Base-by-base conservation (phyloP, 2,113 vertebrate genomes). In the Clupea harengus region DNA sequence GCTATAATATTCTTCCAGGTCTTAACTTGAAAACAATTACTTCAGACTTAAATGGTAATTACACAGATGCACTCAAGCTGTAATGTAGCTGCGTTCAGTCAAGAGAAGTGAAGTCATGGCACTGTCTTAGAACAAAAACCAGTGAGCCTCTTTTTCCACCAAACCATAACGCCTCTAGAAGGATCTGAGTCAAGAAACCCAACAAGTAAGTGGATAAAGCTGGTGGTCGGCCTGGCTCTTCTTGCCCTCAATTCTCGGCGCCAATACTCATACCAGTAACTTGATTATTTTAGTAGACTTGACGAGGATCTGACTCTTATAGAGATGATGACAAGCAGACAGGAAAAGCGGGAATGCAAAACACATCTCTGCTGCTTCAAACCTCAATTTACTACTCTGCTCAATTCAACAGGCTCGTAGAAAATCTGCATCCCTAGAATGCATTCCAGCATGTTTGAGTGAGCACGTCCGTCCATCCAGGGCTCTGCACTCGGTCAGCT, bases 11-110 rank as follows among this genome's bases (percentile, higher is more conserved):
- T 81, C 28, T 83, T 86, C 87, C 86, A 91, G 85, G 85, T 90
- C 89, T 83, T 83, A 90, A 90, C 90, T 85, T 88, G 87, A 90
- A 92, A 86, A 89, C 50, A 87, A 90, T 91, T 89, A 90, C 85
- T 78, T 64, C 60, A 72, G 89, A 82, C 84, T 89, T 57, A 89
- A 78, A 84, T 6, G 39, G 22, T 88, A 92, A 92, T 91, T 90
- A 89, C 82, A 91, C 46, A 84, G 82, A 64, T 49, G 80, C 64
- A 84, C 78, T 78, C 44, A 20, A 78, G 45, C 32, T 52, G 85
- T 22, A 47, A 85, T 86, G 85, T 72, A 78, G 85, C 0, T 15
- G 28, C 25, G 28, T 44, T 15, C 47, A 67, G 57, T 45, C 18
- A 50, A 72, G 9, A 72, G 15, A 57, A 57, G 85, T 72, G 46